These are phyloP conservation scores for Bucorvus abyssinicus DNA, from an alignment of 2,797 vertebrate species.

Conservation along the genomic window DNA sequence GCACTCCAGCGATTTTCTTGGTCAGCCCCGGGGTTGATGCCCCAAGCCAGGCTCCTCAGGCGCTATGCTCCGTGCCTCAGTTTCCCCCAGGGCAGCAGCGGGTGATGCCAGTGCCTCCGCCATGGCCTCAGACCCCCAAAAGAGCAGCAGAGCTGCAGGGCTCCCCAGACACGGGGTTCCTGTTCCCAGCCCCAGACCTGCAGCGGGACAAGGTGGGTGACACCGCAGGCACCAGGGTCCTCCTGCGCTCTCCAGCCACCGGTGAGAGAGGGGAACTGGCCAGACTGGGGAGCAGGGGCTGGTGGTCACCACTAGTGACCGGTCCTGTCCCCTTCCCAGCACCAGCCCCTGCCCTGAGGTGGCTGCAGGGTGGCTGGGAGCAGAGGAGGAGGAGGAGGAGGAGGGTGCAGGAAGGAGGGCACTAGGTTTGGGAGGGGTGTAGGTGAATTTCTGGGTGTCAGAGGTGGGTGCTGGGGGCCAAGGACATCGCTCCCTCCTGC, in stretches of 20 bases:
- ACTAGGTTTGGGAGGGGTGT: too few relatives aligned
- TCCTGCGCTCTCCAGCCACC: not conserved
- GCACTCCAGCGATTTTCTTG: not conserved
- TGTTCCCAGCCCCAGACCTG: not conserved
- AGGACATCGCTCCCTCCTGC: not conserved
- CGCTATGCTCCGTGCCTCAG: accelerated
- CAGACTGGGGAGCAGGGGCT: not conserved
- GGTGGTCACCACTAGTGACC: not conserved
- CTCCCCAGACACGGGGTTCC: not conserved
- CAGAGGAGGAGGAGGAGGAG: not conserved
- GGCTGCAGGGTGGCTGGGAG: not conserved
- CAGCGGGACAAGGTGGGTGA: not conserved
- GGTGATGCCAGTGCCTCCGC: not conserved
- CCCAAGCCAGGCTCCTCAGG: accelerated
- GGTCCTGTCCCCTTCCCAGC: not conserved
- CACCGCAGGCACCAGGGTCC: not conserved
- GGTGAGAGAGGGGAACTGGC: not conserved
- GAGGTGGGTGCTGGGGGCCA: not conserved
- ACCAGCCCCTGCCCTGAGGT: not conserved
- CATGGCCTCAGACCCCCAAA: accelerated
- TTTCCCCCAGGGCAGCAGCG: accelerated
- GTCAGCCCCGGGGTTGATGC: accelerated
- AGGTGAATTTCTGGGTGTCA: not conserved
- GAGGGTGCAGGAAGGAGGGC: not conserved
- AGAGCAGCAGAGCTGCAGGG: too few relatives aligned